Evolutionary conservation across 1,140 invertebrate genomes (phyloP), one percentile per base, ranked within the genome.

Genomic region (Panagrolaimus sp.): DNA sequence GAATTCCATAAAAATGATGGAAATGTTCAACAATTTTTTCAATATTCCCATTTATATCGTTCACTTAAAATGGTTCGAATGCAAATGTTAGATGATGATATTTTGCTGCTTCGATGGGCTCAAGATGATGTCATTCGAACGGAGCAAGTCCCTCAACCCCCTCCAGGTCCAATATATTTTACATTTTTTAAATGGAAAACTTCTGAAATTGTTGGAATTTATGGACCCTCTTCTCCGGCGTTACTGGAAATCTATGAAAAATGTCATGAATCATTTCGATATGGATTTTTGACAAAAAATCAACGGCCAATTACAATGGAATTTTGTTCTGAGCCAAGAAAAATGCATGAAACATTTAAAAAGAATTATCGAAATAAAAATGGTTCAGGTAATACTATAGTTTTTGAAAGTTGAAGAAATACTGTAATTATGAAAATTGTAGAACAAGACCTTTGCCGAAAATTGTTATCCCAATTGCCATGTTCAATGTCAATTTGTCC

Each of bases 171-270:
- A 38, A 38, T 38, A 38, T 58, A 21, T 24, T 58, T 58, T 21
- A 28, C 17, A 26, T 58, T 58, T n/a, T 58, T 26, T 21, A 28
- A 58, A 26, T 58, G 15, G 3, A 28, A 26, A 10, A 28, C 21
- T 17, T 12, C 21, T 21, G 52, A 58, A 58, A 58, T 58, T 21
- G 8, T 58, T 21, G 52, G 21, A 14, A 28, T 58, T 0, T 58
- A 58, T 28, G 52, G 9, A n/a, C 21, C 52, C 2, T 26, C 52
- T 8, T 58, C 52, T 0, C 52, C 5, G 4, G 52, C 21, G 1
- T 12, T 58, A n/a, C 52, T 58, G 12, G 52, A 58, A 0, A 58
- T 58, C n/a, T 58, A n/a, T 58, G 52, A 58, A 17, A 58, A 58
- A 28, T 6, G 28, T 26, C 10, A 6, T 21, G 52, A 58, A 58